Evolutionary conservation across 2,113 vertebrate genomes (phyloP), one percentile per base, ranked within the genome.

Genomic region (Mystacornis crossleyi): DNA sequence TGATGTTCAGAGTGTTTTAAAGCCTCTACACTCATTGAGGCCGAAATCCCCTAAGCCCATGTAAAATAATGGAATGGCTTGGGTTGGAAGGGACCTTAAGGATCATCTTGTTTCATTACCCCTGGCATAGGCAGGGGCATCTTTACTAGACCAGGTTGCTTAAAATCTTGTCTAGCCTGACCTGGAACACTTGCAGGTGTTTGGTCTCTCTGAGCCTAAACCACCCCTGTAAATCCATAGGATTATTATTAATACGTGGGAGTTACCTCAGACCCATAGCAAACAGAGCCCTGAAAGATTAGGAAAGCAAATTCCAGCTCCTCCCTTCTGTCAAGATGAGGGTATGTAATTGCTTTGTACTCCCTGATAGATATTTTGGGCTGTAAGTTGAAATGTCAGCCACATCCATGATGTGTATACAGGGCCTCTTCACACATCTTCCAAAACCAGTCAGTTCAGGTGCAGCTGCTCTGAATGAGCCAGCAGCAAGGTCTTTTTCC

Each of bases 221-320:
- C 13, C 36, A 47, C 16, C 24, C 10, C 53, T 64, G 20, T 77
- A 92, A 86, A 95, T 83, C 34, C 57, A 36, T 12, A 73, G 21
- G 40, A 55, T 88, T 64, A 9, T 93, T 51, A 67, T 60, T 57
- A 80, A n/a, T 77, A 48, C 1, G 33, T 2, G 4, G 75, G 85
- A 92, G 54, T 78, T 81, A 23, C 50, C 28, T 81, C 72, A 53
- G 55, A 51, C 78, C n/a, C 31, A 31, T 86, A 86, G 77, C 80
- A 92, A 92, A 74, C 86, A 51, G 26, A 64, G 55, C 36, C 33
- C n/a, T 51, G 34, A 89, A 55, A 67, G 69, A 61, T 28, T 73
- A 85, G 69, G 67, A 77, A 92, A 92, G 62, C 72, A 89, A 90
- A 96, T 94, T 95, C 75, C 93, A 78, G 1, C 71, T 43, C 66